phyloP scores from a whole-genome alignment of 1,140 invertebrate genomes.

The Drosophila subpulchrella region DNA sequence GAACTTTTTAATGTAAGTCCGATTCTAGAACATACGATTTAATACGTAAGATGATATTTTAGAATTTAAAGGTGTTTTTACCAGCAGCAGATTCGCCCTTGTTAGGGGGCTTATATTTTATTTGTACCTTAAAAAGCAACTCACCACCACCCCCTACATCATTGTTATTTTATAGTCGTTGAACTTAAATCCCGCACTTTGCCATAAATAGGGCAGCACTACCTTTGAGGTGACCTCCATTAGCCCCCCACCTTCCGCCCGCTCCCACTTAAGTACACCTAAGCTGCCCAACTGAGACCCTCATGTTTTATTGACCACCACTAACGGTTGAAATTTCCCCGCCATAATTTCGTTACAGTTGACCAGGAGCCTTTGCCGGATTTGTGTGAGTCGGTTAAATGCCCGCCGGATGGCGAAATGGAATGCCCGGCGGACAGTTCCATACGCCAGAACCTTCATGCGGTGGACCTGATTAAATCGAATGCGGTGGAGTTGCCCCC shows the following conservation, averaged over 20 bases:
- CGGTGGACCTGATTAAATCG: constrained; percentile 52
- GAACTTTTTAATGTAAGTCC: no score
- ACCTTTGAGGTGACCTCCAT: constrained; percentile 13
- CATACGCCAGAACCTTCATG: constrained; percentile 55
- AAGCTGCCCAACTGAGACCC: constrained; percentile 39
- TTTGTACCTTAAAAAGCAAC: background rate
- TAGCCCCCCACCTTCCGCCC: background rate
- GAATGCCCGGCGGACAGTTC: constrained; percentile 74
- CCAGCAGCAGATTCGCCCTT: background rate
- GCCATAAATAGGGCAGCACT: constrained; percentile 3
- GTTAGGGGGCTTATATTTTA: background rate
- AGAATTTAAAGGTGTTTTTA: background rate
- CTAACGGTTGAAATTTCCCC: constrained; percentile 14
- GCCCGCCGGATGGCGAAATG: constrained; percentile 72
- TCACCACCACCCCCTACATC: background rate
- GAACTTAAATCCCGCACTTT: constrained; percentile 2
- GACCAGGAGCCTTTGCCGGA: constrained; percentile 48
- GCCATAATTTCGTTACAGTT: constrained; percentile 41
- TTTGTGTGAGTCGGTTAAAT: constrained; percentile 62
- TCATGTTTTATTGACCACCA: constrained; percentile 45
- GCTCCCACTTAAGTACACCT: constrained; percentile 28
- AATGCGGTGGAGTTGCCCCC: constrained; percentile 41
- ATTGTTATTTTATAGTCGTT: constrained; percentile 10
- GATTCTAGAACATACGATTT: no score
- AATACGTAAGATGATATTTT: no score